These are phyloP conservation scores for Calypte anna DNA, from an alignment of 2,113 vertebrate genomes.

Conservation along the genomic window DNA sequence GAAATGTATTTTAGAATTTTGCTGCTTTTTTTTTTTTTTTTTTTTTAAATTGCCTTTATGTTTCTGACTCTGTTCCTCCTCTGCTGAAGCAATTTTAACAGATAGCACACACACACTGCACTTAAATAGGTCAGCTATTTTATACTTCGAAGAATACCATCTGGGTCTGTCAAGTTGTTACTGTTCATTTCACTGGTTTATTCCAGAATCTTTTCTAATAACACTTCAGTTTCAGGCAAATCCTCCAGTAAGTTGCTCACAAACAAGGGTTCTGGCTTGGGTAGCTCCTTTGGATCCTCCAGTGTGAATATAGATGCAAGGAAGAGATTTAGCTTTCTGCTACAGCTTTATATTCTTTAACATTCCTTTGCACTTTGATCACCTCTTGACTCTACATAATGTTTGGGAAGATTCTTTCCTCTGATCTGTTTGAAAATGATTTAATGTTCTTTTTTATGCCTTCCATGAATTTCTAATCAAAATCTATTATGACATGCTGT, in stretches of 20 bases:
- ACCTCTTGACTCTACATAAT: neutral
- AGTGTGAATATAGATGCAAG: neutral
- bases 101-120: neutral
- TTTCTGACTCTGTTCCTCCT: neutral
- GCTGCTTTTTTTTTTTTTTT: neutral
- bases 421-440: neutral
- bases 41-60: neutral
- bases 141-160: neutral
- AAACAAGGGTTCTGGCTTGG: neutral
- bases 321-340: neutral
- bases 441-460: neutral
- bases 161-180: neutral
- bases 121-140: neutral
- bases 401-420: neutral
- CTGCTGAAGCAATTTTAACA: neutral
- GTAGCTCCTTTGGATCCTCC: neutral
- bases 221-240: neutral
- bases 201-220: neutral
- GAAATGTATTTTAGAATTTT: neutral
- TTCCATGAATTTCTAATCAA: neutral
- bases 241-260: neutral
- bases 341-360: neutral
- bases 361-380: neutral
- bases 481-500: neutral
- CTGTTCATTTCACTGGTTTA: neutral